phyloP scores from a whole-genome alignment of 2,888 invertebrate genomes.

The Pogonocherus hispidulus region DNA sequence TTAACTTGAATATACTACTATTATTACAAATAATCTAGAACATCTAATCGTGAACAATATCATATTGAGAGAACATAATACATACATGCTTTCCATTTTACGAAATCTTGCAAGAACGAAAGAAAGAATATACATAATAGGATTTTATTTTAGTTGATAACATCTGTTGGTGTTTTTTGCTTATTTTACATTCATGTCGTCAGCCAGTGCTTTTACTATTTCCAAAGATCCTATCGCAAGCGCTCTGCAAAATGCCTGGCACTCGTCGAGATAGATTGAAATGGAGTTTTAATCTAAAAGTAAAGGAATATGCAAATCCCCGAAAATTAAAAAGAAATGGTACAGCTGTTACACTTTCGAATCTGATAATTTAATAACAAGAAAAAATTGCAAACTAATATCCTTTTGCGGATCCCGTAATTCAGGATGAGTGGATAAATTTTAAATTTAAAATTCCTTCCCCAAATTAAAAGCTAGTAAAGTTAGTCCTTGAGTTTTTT shows the following conservation, averaged over 20 bases:
- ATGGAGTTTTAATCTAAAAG: slow-evolving; percentile 50
- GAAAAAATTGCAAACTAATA: slow-evolving; percentile 53
- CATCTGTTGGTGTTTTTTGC: background rate
- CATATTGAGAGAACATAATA: background rate
- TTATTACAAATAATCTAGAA: no score
- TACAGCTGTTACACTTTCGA: slow-evolving; percentile 53
- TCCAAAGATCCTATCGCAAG: background rate
- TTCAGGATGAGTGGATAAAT: slow-evolving; percentile 40
- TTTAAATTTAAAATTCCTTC: slow-evolving; percentile 42
- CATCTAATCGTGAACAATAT: no score
- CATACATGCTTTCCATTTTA: no score
- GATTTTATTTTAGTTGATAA: background rate
- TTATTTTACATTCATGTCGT: background rate
- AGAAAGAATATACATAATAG: no score
- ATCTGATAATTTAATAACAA: slow-evolving; percentile 56
- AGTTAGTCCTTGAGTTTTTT: slow-evolving; percentile 44
- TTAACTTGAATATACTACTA: no score
- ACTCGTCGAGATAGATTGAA: slow-evolving; percentile 21
- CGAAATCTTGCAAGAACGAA: no score
- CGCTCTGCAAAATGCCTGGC: background rate
- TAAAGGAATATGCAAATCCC: slow-evolving; percentile 55
- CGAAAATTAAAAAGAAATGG: slow-evolving; percentile 44
- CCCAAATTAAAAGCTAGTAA: slow-evolving; percentile 60
- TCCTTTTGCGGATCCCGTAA: slow-evolving; percentile 32
- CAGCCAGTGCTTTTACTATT: background rate